A percentile compares a stretch with the other conserved stretches of the same genome.
Evolutionary conservation across 2,888 invertebrate species (phyloP).

Genomic region (Acanthococcus lagerstroemiae): DNA sequence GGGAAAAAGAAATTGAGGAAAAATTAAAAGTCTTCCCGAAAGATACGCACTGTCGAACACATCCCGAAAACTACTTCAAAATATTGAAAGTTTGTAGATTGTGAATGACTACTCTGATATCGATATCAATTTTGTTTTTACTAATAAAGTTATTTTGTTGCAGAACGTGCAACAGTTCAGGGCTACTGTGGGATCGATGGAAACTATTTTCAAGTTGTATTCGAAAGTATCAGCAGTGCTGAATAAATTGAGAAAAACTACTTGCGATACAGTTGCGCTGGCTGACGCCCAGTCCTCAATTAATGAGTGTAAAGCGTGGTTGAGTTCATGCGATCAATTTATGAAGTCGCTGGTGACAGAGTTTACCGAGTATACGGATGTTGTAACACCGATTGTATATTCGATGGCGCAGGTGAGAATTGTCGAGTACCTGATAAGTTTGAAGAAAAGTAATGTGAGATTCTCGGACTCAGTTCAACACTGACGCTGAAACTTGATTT

Average conservation of each 20-base stretch:
- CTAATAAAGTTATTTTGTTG: not conserved
- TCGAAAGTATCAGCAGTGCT: not conserved
- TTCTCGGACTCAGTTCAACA: no score
- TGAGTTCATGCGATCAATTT: slow-evolving; percentile 48
- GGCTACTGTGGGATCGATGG: slow-evolving; percentile 8
- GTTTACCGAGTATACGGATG: slow-evolving; percentile 59
- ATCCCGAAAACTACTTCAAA: slow-evolving; percentile 7
- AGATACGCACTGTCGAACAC: not conserved
- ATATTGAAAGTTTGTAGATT: slow-evolving; percentile 9
- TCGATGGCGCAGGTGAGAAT: slow-evolving; percentile 55
- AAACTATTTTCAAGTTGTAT: not conserved
- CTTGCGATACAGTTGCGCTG: slow-evolving; percentile 38
- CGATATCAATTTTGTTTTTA: not conserved
- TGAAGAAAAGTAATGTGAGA: not conserved
- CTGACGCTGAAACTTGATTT: no score
- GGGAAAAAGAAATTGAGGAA: not conserved
- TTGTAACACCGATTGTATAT: slow-evolving; percentile 59
- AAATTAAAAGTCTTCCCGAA: slow-evolving; percentile 1
- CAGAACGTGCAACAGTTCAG: slow-evolving; percentile 13
- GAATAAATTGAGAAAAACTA: not conserved
- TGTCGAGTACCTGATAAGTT: not conserved
- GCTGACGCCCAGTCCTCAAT: slow-evolving; percentile 48
- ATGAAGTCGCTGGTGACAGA: slow-evolving; percentile 47
- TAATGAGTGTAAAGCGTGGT: slow-evolving; percentile 10
- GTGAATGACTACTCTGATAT: not conserved